Evolutionary conservation across 1,140 invertebrate species (phyloP).

Genomic region (Drosophila equinoxialis): DNA sequence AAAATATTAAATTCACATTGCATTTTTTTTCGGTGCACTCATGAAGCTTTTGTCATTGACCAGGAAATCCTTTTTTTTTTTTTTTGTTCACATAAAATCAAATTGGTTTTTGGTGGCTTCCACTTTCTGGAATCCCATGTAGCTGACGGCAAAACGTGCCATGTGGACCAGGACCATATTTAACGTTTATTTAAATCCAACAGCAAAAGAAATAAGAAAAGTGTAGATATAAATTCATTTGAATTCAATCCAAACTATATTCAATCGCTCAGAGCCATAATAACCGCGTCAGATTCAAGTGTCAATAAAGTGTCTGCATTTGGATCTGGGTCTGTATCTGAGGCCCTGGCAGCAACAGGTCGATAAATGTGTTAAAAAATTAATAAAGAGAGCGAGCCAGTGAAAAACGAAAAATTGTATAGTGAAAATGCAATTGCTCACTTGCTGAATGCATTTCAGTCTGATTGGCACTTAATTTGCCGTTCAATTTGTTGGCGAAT

Average conservation of each 20-base stretch:
- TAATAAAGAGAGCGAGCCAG: constrained; percentile 14
- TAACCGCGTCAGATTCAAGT: constrained; percentile 4
- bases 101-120: constrained; percentile 4
- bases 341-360: constrained; percentile 26
- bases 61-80: constrained; percentile 1
- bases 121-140: not conserved
- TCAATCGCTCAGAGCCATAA: constrained; percentile 11
- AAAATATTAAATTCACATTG: not conserved
- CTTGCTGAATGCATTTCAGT: constrained; percentile 27
- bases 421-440: constrained; percentile 14
- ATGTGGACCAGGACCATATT: constrained; percentile 28
- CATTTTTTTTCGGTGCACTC: not conserved
- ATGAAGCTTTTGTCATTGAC: not conserved
- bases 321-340: not conserved
- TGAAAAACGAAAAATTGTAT: constrained; percentile 14
- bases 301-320: constrained; percentile 7
- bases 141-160: not conserved
- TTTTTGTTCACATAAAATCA: not conserved
- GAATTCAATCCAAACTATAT: constrained; percentile 32
- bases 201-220: not conserved
- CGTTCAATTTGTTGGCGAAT: constrained; percentile 29
- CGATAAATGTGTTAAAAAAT: constrained; percentile 37
- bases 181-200: constrained; percentile 57
- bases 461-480: constrained; percentile 68
- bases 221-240: constrained; percentile 38